These are phyloP conservation scores for Hypocryptadius cinnamomeus DNA, from an alignment of 2,113 vertebrate genomes.

Conservation along the genomic window DNA sequence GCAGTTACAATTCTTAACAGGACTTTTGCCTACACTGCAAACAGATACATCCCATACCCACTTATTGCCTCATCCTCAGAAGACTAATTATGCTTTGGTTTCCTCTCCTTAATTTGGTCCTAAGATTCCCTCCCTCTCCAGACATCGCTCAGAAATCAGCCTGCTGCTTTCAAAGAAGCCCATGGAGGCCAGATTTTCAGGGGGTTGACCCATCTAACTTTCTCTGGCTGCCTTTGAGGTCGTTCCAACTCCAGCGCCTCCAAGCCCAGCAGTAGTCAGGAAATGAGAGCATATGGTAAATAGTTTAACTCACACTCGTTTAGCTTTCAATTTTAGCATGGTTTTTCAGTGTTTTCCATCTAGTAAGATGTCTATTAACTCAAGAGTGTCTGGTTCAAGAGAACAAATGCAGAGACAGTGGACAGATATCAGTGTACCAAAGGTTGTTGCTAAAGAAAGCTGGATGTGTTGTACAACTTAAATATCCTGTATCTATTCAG, in stretches of 20 bases:
- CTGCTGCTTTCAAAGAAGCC: slow-evolving; percentile 19
- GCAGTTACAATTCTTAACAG: not conserved
- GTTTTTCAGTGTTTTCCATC: not conserved
- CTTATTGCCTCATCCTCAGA: not conserved
- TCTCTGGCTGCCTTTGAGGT: slow-evolving; percentile 7
- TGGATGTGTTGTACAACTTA: not conserved
- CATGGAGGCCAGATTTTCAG: not conserved
- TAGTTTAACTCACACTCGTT: slow-evolving; percentile 8
- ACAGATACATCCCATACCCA: not conserved
- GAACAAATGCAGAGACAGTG: not conserved
- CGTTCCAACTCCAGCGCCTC: not conserved
- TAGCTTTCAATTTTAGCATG: slow-evolving; percentile 5
- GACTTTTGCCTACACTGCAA: not conserved
- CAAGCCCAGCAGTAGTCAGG: slow-evolving; percentile 33
- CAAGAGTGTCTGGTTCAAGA: not conserved
- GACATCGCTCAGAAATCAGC: not conserved
- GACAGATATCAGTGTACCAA: not conserved
- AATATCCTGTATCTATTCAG: not conserved
- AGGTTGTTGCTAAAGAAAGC: not conserved
- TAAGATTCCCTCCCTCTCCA: not conserved
- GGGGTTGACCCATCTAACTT: not conserved
- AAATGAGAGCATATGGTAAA: slow-evolving; percentile 57
- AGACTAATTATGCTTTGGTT: not conserved
- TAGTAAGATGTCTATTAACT: not conserved
- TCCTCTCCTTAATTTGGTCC: not conserved